Conservation (phyloP, 64 coral and sea anemone species). For the Actinia equina region DNA sequence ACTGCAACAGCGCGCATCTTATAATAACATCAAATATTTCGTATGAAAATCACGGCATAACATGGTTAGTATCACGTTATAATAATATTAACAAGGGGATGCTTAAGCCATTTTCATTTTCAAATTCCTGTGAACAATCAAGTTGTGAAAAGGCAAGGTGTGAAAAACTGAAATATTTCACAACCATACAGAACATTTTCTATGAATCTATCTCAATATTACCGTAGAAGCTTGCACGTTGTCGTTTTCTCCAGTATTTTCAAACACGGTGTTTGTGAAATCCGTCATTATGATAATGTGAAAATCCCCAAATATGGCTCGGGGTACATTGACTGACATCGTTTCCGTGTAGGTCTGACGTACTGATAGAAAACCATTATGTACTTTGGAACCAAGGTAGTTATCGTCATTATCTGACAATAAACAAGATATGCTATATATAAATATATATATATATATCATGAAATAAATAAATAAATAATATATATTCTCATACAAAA, state of each 20-base stretch:
- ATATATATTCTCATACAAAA: too few species aligned
- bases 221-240: conserved; percentile 49
- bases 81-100: too few species aligned
- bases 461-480: too few species aligned
- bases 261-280: conserved; percentile 60
- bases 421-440: background rate
- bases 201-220: background rate
- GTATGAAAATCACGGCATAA: too few species aligned
- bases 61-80: too few species aligned
- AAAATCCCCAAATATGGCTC: conserved; percentile 73
- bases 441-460: too few species aligned
- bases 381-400: conserved; percentile 19
- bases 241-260: conserved; percentile 66
- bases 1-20: too few species aligned
- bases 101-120: background rate
- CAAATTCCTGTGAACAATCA: background rate
- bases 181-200: too few species aligned
- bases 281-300: conserved; percentile 62
- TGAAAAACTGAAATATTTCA: background rate
- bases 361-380: conserved; percentile 44
- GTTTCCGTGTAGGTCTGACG: conserved; percentile 41
- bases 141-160: background rate
- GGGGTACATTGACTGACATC: conserved; percentile 47
- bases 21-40: too few species aligned
- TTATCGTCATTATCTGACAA: conserved; percentile 10